Percentiles rank a stretch among this genome's conserved stretches.
Evolutionary conservation across 2,888 invertebrate species (phyloP).

Genomic region (Parnassius smintheus): DNA sequence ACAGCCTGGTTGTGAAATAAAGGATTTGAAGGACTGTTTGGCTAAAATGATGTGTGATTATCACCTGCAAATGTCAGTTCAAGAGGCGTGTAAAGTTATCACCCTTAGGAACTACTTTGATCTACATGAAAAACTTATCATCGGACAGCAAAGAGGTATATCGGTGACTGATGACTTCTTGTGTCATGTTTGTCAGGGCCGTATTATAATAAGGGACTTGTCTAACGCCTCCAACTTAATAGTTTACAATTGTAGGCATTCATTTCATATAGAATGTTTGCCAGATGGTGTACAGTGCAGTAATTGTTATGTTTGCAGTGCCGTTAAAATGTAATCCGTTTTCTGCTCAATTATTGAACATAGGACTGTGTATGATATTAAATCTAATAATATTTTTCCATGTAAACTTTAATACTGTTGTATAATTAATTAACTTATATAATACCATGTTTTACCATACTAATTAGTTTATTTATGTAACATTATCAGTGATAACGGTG

Average conservation of each 20-base stretch:
- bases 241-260: conserved; percentile 94
- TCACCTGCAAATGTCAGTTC: conserved; percentile 94
- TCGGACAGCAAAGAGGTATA: conserved; percentile 89
- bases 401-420: conserved; percentile 31
- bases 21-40: conserved; percentile 93
- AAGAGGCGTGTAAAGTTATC: conserved; percentile 94
- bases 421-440: conserved; percentile 26
- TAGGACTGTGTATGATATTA: conserved; percentile 42
- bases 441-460: conserved; percentile 18
- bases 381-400: conserved; percentile 41
- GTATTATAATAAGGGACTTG: conserved; percentile 87
- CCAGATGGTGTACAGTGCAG: conserved; percentile 68
- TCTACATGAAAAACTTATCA: conserved; percentile 89
- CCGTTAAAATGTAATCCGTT: conserved; percentile 65
- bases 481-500: conserved; percentile 47
- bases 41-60: conserved; percentile 98
- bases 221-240: conserved; percentile 86
- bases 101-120: conserved; percentile 95
- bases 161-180: conserved; percentile 87
- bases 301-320: conserved; percentile 66
- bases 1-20: conserved; percentile 90
- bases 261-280: conserved; percentile 93
- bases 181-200: conserved; percentile 90
- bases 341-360: conserved; percentile 48
- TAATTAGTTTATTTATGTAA: conserved; percentile 29